phyloP scores from a whole-genome alignment of 2,888 invertebrate genomes.

The Macrosiphum euphorbiae region DNA sequence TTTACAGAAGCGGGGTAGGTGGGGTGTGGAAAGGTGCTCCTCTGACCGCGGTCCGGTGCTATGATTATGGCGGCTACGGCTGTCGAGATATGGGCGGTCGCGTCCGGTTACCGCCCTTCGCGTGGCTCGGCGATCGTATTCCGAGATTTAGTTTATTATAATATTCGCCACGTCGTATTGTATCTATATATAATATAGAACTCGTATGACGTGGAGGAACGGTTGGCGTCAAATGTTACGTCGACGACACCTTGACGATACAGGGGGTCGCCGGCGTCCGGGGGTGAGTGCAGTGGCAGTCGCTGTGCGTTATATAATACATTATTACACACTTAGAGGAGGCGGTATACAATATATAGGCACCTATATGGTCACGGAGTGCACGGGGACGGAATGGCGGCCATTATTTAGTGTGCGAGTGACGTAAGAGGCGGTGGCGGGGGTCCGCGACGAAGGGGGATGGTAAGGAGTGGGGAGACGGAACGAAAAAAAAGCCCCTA shows the following conservation, averaged over 20 bases:
- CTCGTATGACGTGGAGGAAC: neutral
- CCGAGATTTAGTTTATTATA: neutral
- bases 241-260: neutral
- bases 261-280: neutral
- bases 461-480: neutral
- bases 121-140: neutral
- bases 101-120: constrained; percentile 19
- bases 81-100: constrained; percentile 31
- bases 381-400: constrained; percentile 26
- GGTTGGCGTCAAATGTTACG: neutral
- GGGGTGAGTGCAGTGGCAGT: neutral
- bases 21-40: neutral
- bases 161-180: neutral
- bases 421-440: neutral
- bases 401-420: constrained; percentile 24
- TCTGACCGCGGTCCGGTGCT: neutral
- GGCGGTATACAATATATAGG: neutral
- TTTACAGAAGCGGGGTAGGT: neutral
- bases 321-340: neutral
- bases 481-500: neutral
- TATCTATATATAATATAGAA: too few species aligned
- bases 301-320: neutral
- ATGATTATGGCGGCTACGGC: neutral
- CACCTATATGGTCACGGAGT: neutral
- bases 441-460: neutral